Evolutionary conservation across 2,888 invertebrate genomes (phyloP), one percentile per base, ranked within the genome.

Genomic region (Epinotia nisella): DNA sequence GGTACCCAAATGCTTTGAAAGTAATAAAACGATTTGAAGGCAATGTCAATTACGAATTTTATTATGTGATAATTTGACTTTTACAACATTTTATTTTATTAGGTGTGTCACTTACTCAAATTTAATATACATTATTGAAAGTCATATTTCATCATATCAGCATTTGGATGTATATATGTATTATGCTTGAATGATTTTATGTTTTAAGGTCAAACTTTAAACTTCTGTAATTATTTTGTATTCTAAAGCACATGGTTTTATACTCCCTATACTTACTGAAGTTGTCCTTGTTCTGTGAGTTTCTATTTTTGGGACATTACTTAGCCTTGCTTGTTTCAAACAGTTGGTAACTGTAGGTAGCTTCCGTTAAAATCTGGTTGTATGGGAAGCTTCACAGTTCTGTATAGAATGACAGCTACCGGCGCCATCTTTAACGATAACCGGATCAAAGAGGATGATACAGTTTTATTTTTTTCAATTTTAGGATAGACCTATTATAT

Each of bases 41-140:
- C 35, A 21, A 49, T 65, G 35, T 53, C 64, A 53, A 53, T 53
- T 65, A 53, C 17, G 9, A 19, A 24, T 24, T 56, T 56, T 56
- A 66, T 41, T 56, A 41, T n/a, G 56, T 56, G 39, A 66, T 66
- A 66, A 39, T 39, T 55, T 41, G 39, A 24, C 17, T 56, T 13
- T 35, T 39, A 41, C 17, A 24, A 62, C n/a, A n/a, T 45, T 49
- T 59, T 3, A 17, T 39, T 17, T 59, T 39, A 39, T 39, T 39
- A 19, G 11, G 10, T 10, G 35, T 24, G 35, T n/a, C 24, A 19
- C 19, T 17, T 35, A 17, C 21, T 45, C 13, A 45, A 45, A n/a
- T 49, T 49, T 5, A n/a, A n/a, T 49, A n/a, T n/a, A 5, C 7
- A n/a, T 45, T 45, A 45, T 45, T 49, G n/a, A 2, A 49, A 49